phyloP scores from a whole-genome alignment of 2,113 vertebrate species.

The Dryoscopus gambensis region DNA sequence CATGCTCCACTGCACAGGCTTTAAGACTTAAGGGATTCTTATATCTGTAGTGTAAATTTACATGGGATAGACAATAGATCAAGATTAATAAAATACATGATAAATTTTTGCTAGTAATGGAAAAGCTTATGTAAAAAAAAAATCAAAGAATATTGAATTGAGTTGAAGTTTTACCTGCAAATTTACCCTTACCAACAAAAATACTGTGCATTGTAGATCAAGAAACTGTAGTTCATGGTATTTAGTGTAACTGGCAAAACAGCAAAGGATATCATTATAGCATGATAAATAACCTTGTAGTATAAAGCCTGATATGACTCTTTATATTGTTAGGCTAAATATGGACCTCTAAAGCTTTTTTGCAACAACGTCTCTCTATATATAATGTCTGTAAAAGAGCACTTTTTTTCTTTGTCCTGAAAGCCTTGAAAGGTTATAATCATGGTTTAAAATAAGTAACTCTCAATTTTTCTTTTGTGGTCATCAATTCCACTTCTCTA shows the following conservation, averaged over 20 bases:
- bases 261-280: neutral
- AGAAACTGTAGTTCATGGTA: neutral
- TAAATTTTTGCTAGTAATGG: neutral
- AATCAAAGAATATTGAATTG: neutral
- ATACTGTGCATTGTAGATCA: neutral
- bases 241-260: neutral
- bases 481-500: constrained; percentile 57
- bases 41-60: neutral
- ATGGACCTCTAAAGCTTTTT: neutral
- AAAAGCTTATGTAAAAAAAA: neutral
- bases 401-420: neutral
- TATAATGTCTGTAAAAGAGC: neutral
- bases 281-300: neutral
- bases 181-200: neutral
- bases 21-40: neutral
- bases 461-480: constrained; percentile 57
- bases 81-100: neutral
- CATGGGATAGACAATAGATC: neutral
- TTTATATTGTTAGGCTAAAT: neutral
- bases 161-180: neutral
- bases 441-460: constrained; percentile 53
- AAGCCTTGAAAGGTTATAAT: constrained; percentile 53
- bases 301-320: neutral
- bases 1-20: neutral
- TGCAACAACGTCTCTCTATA: neutral